A percentile compares a stretch with the other conserved stretches of the same genome.
phyloP scores from a whole-genome alignment of 2,888 invertebrate species.

The Drosophila fungiperda region DNA sequence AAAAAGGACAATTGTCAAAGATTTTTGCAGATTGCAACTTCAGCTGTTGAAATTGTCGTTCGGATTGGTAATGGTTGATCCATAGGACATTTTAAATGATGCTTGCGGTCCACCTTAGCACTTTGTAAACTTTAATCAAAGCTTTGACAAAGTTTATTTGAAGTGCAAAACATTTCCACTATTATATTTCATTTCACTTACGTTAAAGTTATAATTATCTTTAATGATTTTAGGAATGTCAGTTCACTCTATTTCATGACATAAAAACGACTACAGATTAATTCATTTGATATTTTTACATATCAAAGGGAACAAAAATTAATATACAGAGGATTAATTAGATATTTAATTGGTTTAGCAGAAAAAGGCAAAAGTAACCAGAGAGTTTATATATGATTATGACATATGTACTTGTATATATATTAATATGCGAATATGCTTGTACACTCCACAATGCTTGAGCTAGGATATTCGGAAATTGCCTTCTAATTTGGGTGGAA shows the following conservation, averaged over 20 bases:
- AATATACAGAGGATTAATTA: neutral
- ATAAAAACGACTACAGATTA: neutral
- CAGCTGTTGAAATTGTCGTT: constrained; percentile 25
- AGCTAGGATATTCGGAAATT: neutral
- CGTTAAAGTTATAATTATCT: neutral
- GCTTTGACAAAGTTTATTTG: constrained; percentile 10
- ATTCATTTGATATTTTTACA: too few species aligned
- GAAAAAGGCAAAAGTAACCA: neutral
- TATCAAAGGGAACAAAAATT: neutral
- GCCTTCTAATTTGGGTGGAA: neutral
- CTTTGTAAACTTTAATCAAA: constrained; percentile 13
- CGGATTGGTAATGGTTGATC: constrained; percentile 42
- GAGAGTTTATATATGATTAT: neutral
- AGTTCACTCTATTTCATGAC: neutral
- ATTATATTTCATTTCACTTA: neutral
- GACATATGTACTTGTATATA: neutral
- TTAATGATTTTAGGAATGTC: neutral
- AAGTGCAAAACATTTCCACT: constrained; percentile 8
- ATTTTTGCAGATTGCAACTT: constrained; percentile 34
- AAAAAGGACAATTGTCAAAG: constrained; percentile 27
- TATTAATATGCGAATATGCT: neutral
- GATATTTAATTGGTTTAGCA: neutral
- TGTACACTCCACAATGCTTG: neutral
- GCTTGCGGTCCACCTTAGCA: constrained; percentile 19
- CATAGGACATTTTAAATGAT: constrained; percentile 41